A percentile compares a stretch with the other conserved stretches of the same genome.
phyloP scores from a whole-genome alignment of 2,797 vertebrate species.

The Aselliscus stoliczkanus region DNA sequence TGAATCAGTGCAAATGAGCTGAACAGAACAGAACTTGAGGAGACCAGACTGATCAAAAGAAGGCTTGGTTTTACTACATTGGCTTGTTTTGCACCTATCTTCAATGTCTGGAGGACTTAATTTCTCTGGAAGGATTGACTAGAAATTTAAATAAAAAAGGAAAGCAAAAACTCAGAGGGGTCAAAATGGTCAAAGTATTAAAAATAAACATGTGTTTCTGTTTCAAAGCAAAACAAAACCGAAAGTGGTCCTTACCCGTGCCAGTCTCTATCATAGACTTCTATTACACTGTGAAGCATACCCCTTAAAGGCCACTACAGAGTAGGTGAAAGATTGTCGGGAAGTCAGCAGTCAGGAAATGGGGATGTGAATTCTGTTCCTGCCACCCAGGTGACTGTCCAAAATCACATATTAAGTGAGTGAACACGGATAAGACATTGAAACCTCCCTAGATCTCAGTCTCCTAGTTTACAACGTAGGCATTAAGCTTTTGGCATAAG shows the following conservation, averaged over 20 bases:
- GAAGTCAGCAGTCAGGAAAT: neutral
- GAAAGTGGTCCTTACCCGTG: neutral
- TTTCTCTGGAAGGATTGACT: neutral
- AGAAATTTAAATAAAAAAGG: neutral
- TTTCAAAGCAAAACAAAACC: slow-evolving; percentile 32
- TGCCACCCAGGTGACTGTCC: neutral
- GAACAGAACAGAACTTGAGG: neutral
- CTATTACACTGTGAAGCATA: neutral
- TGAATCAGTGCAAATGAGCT: neutral
- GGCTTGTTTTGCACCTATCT: neutral
- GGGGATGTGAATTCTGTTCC: neutral
- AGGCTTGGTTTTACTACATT: neutral
- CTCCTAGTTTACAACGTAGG: neutral
- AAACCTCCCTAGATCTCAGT: neutral
- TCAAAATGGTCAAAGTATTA: slow-evolving; percentile 3
- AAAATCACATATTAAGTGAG: neutral
- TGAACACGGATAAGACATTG: neutral
- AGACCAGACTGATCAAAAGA: neutral
- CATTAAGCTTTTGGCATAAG: neutral
- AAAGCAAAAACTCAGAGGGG: neutral
- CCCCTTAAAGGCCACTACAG: neutral
- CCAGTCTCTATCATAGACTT: neutral
- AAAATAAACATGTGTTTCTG: slow-evolving; percentile 1
- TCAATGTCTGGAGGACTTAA: neutral
- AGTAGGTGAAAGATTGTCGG: neutral